A percentile compares a stretch with the other conserved stretches of the same genome.
Evolutionary conservation across 1,140 invertebrate species (phyloP).

Genomic region (Aphelenchoides fujianensis): DNA sequence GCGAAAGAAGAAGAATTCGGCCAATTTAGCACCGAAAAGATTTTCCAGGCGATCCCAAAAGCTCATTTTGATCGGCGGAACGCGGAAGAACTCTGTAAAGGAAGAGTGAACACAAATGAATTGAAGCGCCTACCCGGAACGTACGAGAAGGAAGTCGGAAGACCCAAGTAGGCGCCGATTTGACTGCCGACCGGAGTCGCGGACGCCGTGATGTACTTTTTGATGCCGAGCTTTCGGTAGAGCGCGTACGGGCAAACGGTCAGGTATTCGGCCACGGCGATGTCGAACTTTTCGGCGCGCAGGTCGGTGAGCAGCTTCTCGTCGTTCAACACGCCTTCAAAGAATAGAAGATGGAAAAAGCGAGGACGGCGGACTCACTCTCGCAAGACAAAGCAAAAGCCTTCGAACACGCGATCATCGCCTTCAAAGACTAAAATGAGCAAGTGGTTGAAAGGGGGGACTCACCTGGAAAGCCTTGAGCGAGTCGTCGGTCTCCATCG

Average conservation of each 20-base stretch:
- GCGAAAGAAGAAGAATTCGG: background rate
- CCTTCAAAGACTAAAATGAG: background rate
- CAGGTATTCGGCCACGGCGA: constrained; percentile 36
- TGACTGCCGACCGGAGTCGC: constrained; percentile 18
- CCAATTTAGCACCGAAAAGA: background rate
- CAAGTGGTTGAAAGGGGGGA: background rate
- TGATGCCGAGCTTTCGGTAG: constrained; percentile 35
- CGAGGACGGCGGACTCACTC: background rate
- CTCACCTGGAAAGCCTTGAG: background rate
- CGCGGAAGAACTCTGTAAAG: constrained; percentile 1
- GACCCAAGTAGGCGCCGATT: constrained; percentile 14
- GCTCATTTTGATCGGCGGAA: background rate
- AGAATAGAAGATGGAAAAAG: too few species aligned
- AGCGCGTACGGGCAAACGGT: constrained; percentile 36
- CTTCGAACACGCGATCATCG: background rate
- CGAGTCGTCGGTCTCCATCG: background rate
- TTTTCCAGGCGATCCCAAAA: background rate
- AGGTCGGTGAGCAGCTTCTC: constrained; percentile 19
- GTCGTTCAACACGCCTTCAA: background rate
- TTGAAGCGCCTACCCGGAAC: constrained; percentile 38
- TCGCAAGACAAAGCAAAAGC: constrained; percentile 1
- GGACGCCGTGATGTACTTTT: constrained; percentile 33
- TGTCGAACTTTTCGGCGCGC: constrained; percentile 26
- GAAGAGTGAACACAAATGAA: too few species aligned
- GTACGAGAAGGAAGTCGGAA: constrained; percentile 30